Evolutionary conservation across 2,797 vertebrate species (phyloP).

Genomic region (Muscicapa striata): DNA sequence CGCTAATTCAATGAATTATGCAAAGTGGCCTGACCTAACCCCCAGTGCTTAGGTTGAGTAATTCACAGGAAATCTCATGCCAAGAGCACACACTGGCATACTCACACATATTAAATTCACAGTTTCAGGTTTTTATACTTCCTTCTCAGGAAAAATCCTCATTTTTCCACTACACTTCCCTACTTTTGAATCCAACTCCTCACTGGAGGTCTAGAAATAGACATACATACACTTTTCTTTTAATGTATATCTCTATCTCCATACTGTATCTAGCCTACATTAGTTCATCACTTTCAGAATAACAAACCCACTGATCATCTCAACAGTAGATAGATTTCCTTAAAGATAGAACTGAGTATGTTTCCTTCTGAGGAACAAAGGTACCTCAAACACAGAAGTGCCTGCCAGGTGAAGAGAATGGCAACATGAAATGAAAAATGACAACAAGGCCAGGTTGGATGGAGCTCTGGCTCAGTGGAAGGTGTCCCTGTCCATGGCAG

Average conservation of each 20-base stretch:
- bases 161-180: not conserved
- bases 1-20: not conserved
- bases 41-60: not conserved
- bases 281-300: not conserved
- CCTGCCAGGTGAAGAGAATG: not conserved
- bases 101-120: not conserved
- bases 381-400: not conserved
- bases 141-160: not conserved
- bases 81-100: not conserved
- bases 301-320: not conserved
- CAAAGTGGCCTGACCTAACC: not conserved
- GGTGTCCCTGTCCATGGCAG: not conserved
- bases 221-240: rapidly evolving
- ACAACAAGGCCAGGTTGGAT: not conserved
- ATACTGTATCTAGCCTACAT: not conserved
- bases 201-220: not conserved
- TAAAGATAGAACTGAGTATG: not conserved
- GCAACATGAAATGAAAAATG: not conserved
- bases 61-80: not conserved
- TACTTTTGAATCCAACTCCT: not conserved
- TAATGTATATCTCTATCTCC: not conserved
- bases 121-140: not conserved
- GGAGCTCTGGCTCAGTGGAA: not conserved
- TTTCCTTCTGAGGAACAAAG: not conserved
- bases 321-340: not conserved